phyloP scores from a whole-genome alignment of 2,888 invertebrate species.

The Cacoxenus indagator region DNA sequence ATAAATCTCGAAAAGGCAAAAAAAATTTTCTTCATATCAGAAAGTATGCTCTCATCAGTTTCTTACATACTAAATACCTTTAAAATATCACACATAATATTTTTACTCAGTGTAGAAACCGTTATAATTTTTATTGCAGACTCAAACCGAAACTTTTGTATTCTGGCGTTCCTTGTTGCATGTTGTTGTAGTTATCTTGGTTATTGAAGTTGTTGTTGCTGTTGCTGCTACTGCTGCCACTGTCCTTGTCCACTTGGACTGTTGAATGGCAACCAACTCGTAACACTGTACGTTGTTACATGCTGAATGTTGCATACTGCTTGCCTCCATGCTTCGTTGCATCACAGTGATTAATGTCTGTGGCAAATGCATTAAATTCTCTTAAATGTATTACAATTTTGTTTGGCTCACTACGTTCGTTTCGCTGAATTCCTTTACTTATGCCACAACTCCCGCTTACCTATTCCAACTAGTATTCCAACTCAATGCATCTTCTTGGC shows the following conservation, averaged over 20 bases:
- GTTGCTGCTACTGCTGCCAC: conserved; percentile 18
- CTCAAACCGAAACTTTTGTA: neutral
- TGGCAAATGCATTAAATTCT: conserved; percentile 71
- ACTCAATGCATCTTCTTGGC: neutral
- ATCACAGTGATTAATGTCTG: conserved; percentile 70
- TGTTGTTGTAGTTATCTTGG: neutral
- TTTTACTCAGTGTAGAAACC: neutral
- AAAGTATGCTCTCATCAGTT: too few species aligned
- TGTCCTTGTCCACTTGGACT: neutral
- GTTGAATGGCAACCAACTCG: neutral
- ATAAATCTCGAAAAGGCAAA: too few species aligned
- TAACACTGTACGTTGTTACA: neutral
- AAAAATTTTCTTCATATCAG: too few species aligned
- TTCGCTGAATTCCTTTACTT: neutral
- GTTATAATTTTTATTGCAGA: neutral
- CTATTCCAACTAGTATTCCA: too few species aligned
- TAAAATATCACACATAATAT: neutral
- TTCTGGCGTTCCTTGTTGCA: neutral
- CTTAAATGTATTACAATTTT: conserved; percentile 71
- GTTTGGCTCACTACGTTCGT: conserved; percentile 43
- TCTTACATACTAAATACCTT: too few species aligned
- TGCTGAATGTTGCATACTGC: conserved; percentile 18
- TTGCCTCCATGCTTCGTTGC: conserved; percentile 57
- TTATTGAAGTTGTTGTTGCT: conserved; percentile 9
- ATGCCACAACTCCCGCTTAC: neutral